Evolutionary conservation across 2,797 vertebrate species (phyloP).

Genomic region (Prionace glauca): DNA sequence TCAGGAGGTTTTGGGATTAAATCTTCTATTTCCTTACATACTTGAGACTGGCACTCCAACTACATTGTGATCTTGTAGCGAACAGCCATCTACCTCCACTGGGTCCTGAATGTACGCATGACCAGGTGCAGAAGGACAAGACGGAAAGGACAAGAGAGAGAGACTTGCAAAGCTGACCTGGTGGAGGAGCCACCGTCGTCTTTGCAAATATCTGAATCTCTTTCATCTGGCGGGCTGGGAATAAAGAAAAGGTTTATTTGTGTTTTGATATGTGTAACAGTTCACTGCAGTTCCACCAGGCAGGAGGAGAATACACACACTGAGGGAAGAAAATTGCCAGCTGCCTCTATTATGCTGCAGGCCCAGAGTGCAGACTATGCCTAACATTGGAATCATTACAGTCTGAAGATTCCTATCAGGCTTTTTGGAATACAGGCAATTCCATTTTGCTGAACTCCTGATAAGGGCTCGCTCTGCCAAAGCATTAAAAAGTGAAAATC

Average conservation of each 20-base stretch:
- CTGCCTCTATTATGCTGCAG: neutral
- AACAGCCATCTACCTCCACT: no score
- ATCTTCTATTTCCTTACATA: neutral
- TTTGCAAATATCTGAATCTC: neutral
- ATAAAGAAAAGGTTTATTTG: neutral
- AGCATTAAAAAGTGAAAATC: slow-evolving; percentile 26
- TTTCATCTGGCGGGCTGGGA: neutral
- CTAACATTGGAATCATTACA: slow-evolving; percentile 19
- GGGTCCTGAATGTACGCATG: neutral
- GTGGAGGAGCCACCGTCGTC: neutral
- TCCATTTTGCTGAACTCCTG: slow-evolving; percentile 29
- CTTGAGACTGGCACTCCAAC: neutral
- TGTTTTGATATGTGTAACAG: neutral
- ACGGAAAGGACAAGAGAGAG: neutral
- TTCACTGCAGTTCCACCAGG: neutral
- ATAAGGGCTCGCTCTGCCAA: slow-evolving; percentile 26
- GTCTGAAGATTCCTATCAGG: slow-evolving; percentile 22
- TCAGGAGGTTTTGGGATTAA: neutral
- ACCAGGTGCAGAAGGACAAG: neutral
- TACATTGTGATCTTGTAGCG: neutral
- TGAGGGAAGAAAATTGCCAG: neutral
- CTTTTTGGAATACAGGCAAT: slow-evolving; percentile 29
- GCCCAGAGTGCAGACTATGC: neutral
- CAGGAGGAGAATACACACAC: neutral
- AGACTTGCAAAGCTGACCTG: neutral